These are phyloP conservation scores for Eurytoma adleriae DNA, from an alignment of 2,888 invertebrate genomes.

Conservation along the genomic window DNA sequence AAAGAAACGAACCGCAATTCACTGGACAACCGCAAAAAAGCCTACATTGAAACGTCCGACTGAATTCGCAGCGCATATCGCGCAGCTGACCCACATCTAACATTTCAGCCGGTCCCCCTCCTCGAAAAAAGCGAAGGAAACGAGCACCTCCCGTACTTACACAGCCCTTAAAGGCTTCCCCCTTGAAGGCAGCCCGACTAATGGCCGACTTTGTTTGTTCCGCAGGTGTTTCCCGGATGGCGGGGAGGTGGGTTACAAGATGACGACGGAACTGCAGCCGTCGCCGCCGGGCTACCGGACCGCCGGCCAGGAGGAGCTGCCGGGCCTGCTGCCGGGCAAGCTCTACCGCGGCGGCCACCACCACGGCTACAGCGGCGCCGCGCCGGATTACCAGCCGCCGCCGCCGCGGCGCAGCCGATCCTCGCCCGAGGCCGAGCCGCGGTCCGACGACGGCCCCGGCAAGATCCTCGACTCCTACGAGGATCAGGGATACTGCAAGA, in stretches of 20 bases:
- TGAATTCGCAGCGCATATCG: background rate
- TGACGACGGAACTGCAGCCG: conserved; percentile 76
- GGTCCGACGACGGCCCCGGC: conserved; percentile 59
- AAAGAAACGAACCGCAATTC: too few species aligned
- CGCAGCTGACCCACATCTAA: conserved; percentile 34
- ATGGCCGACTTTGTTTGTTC: background rate
- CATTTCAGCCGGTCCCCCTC: background rate
- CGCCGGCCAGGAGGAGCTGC: conserved; percentile 72
- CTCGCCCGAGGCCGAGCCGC: conserved; percentile 35
- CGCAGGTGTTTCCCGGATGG: conserved; percentile 75
- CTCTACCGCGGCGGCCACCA: conserved; percentile 59
- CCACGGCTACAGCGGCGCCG: conserved; percentile 60
- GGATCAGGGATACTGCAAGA: conserved; percentile 69
- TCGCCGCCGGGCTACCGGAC: conserved; percentile 73
- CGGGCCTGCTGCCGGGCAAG: conserved; percentile 59
- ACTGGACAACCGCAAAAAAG: too few species aligned
- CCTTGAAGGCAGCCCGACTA: too few species aligned
- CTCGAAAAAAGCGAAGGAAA: too few species aligned
- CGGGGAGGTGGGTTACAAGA: conserved; percentile 75
- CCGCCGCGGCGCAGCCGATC: conserved; percentile 55
- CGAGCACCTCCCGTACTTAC: too few species aligned
- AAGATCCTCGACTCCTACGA: conserved; percentile 63
- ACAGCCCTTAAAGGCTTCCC: conserved; percentile 10
- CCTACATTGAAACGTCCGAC: too few species aligned
- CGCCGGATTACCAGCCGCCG: background rate